Base-by-base conservation (phyloP, 2,888 invertebrate genomes). In the Branchellion lobata region DNA sequence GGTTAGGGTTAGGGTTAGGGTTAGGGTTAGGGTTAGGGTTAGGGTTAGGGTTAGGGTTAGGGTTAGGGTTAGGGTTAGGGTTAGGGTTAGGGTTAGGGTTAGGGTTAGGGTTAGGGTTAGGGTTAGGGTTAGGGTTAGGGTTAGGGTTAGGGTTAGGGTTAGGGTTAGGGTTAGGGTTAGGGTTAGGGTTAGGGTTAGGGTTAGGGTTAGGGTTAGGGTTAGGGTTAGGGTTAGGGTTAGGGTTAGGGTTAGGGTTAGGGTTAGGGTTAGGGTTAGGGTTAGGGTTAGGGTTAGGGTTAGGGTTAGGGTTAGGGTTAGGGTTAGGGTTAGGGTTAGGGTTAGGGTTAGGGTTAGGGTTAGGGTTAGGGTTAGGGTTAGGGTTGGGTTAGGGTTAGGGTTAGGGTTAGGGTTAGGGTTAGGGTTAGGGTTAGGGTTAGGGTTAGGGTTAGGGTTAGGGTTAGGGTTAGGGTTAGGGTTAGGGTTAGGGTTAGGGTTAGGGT, bases 1-100 rank as follows among this genome's bases (percentile, higher is more conserved):
- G 82, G 80, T 80, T 80, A 79, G 79, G 82, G 80, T 81, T 82
- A 79, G 79, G 80, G 83, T 82, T 82, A 82, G 82, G 83, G 82
- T 81, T 82, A 82, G 79, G 82, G 82, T 80, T 82, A 81, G 81
- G 82, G 82, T 82, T 77, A 78, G 80, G 80, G 80, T 81, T 81
- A 78, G 81, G 82, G 79, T 81, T 80, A 78, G 81, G 82, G 81
- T 80, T 82, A 80, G 81, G 82, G 82, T 79, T 82, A 79, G 81
- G 81, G 80, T 80, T 80, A 78, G 81, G 78, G 72, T 57, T 68
- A 81, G 82, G 82, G 80, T 81, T 81, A 81, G 79, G 80, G 81
- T 80, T 81, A 80, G 80, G 81, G 81, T 80, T 80, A 80, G 79
- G 80, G 80, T 80, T 80, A 80, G 79, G 80, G 80, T 80, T 80